These are phyloP conservation scores for Ruditapes philippinarum DNA, from an alignment of 1,140 invertebrate species.

Conservation along the genomic window DNA sequence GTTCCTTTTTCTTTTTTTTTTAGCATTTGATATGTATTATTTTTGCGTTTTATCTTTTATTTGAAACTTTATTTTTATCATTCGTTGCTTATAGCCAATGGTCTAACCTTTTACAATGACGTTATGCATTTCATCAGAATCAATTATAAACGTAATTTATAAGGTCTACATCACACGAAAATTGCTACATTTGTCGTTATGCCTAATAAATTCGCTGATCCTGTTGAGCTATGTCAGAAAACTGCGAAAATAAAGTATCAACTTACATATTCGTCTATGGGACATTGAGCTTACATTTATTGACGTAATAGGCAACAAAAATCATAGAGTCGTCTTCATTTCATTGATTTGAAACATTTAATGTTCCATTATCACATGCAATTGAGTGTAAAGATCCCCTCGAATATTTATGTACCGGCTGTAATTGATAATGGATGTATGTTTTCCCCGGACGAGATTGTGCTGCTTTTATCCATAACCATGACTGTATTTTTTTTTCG, in stretches of 20 bases:
- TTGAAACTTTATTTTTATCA: too few relatives aligned
- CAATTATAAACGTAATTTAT: neutral
- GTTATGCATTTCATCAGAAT: neutral
- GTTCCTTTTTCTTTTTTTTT: too few relatives aligned
- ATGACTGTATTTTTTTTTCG: conserved; percentile 27
- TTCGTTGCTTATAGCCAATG: too few relatives aligned
- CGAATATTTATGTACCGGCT: conserved; percentile 49
- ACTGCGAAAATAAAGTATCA: neutral
- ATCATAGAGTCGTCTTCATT: conserved; percentile 18
- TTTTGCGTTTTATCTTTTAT: too few relatives aligned
- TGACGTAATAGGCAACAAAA: neutral
- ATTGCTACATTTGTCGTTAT: neutral
- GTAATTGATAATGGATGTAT: conserved; percentile 68
- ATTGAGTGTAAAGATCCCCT: conserved; percentile 62
- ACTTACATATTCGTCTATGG: neutral
- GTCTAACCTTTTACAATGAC: too few relatives aligned
- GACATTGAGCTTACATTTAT: conserved; percentile 7
- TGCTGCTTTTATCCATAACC: conserved; percentile 18
- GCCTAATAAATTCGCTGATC: conserved; percentile 8
- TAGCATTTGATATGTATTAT: too few relatives aligned
- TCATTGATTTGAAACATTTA: conserved; percentile 55
- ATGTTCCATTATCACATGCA: conserved; percentile 57
- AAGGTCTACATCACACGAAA: neutral
- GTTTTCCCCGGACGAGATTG: conserved; percentile 25
- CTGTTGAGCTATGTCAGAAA: neutral